Evolutionary conservation across 2,888 invertebrate genomes (phyloP).

Genomic region (Agonopterix alstromeriana): DNA sequence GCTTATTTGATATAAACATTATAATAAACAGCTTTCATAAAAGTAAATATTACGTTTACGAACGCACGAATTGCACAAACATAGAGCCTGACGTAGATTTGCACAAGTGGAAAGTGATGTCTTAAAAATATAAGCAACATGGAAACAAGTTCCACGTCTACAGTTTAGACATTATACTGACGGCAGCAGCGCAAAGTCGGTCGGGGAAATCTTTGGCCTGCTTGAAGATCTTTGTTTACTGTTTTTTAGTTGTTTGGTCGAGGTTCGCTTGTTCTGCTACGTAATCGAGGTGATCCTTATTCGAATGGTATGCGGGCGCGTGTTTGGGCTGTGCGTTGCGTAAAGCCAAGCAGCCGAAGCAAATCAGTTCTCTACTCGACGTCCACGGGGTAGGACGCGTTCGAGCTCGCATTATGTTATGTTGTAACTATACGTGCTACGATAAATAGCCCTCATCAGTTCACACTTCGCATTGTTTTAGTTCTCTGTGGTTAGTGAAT

Average conservation of each 20-base stretch:
- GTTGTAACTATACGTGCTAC: conserved; percentile 41
- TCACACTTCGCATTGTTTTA: conserved; percentile 44
- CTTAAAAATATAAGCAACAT: conserved; percentile 16
- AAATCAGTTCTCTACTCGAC: conserved; percentile 18
- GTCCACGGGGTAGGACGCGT: conserved; percentile 17
- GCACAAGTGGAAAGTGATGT: conserved; percentile 29
- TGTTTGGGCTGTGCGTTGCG: conserved; percentile 32
- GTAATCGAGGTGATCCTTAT: conserved; percentile 68
- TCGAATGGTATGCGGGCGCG: conserved; percentile 57
- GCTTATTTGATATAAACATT: conserved; percentile 30
- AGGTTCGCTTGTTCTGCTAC: conserved; percentile 28
- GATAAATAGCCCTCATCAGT: conserved; percentile 39
- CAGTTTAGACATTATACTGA: conserved; percentile 1
- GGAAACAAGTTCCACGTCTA: conserved; percentile 23
- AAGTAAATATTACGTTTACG: neutral
- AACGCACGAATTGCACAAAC: conserved; percentile 11
- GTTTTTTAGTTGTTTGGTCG: conserved; percentile 49
- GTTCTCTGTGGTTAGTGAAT: conserved; percentile 32
- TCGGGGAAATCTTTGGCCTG: conserved; percentile 30
- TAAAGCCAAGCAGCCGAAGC: conserved; percentile 13
- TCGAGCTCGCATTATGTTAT: conserved; percentile 20
- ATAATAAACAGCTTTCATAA: conserved; percentile 3
- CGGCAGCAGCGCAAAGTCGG: conserved; percentile 27
- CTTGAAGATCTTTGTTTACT: conserved; percentile 43
- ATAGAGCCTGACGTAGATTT: conserved; percentile 37